Evolutionary conservation across 2,888 invertebrate genomes (phyloP), one percentile per base, ranked within the genome.

Genomic region (Scaptomyza reducta): DNA sequence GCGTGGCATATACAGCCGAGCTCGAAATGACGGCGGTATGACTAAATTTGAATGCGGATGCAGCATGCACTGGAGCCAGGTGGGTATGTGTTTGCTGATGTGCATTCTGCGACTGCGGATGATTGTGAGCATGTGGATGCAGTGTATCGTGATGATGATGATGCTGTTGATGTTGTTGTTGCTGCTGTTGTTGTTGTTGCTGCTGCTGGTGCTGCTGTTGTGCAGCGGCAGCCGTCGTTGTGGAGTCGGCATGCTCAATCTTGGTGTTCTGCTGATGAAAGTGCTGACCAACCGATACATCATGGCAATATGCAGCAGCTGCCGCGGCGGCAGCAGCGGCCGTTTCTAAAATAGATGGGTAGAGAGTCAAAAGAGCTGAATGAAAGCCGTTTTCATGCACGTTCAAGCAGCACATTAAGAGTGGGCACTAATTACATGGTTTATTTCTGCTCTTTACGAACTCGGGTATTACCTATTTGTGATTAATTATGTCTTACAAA

Each of bases 241-340:
- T 92, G n/a, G 92, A 92, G 77, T 92, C 92, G 40, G 92, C 91
- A 77, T 91, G 90, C 73, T 92, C 92, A 33, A 89, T 83, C 77
- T 91, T 90, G 6, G 89, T 89, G 59, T 87, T 91, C 47, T 89
- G 83, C 51, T 74, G 84, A 41, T 81, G 84, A 31, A 85, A 85
- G 41, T 85, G 89, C 64, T 83, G 83, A n/a, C 80, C 87, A 51
- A 64, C 70, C 42, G 91, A 70, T 10, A 87, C 75, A 64, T 90
- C 90, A 45, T 72, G 88, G 71, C 90, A 89, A 69, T 90, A 91
- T 27, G 81, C 75, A 35, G 83, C 75, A 45, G 90, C 90, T 71
- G 78, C 78, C 29, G 82, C 79, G 14, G 77, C 79, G 31, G 78
- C 72, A 38, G 80, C 75, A 53, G 80, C 65, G n/a, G 70, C 60